A percentile compares a stretch with the other conserved stretches of the same genome.
phyloP scores from a whole-genome alignment of 2,888 invertebrate genomes.

The Lepas anatifera region DNA sequence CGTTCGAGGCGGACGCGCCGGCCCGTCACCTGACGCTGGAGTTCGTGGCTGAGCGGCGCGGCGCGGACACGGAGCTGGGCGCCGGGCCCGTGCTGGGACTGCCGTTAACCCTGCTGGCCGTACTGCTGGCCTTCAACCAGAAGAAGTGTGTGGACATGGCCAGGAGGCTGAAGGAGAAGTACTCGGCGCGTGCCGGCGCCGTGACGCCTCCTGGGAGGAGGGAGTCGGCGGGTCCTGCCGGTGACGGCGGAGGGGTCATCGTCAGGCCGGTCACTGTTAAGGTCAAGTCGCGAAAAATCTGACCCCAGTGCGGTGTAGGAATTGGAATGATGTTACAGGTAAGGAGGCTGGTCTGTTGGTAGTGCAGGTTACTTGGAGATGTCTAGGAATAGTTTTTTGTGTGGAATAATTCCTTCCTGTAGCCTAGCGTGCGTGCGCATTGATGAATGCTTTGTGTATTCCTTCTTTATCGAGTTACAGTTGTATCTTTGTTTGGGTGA shows the following conservation, averaged over 20 bases:
- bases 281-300: not conserved
- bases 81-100: slow-evolving; percentile 2
- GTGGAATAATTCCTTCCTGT: no score
- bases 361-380: no score
- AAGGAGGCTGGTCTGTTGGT: no score
- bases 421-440: no score
- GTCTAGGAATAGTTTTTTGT: no score
- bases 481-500: no score
- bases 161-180: not conserved
- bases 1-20: not conserved
- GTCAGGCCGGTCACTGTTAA: not conserved
- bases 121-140: not conserved
- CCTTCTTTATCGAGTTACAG: no score
- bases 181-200: not conserved
- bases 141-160: not conserved
- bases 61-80: not conserved
- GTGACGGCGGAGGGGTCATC: not conserved
- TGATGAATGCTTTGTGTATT: no score
- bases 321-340: no score
- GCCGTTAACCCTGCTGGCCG: not conserved
- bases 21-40: not conserved
- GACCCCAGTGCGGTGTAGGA: no score
- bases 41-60: not conserved
- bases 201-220: not conserved
- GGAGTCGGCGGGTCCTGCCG: not conserved